Evolutionary conservation across 2,113 vertebrate species (phyloP), one percentile per base, ranked within the genome.

Genomic region (Chelonoidis abingdonii): DNA sequence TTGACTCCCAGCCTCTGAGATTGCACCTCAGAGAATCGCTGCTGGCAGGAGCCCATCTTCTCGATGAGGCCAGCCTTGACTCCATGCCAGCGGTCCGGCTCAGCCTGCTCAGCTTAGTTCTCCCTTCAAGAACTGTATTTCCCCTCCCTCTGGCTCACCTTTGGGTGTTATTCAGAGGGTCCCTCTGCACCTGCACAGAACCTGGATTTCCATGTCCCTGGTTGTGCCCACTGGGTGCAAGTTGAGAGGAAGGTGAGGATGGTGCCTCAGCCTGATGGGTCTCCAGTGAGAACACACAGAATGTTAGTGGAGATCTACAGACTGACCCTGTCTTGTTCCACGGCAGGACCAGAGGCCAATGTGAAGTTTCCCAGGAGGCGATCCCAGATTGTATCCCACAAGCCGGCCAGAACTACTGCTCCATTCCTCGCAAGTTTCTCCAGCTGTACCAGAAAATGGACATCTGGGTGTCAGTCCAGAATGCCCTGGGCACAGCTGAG

Each of bases 381-480:
- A 92, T 97, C 90, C 83, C 49, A 0, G 89, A 96, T 85, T 98
- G 98, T 27, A 91, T 88, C 50, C 96, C 98, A 0, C 29, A 47
- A n/a, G 56, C 35, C 0, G 54, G 97, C 29, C 88, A 87, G 80
- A 97, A 93, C 79, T 95, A 0, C 91, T 98, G 97, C 91, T 97
- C 81, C 8, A 98, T 99, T 94, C 98, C 98, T 0, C 99, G 99
- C 13, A 22, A 3, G 7, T 96, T 95, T 86, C 98, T 99, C 29
- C 47, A 62, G 35, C 52, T 99, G 4, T 99, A 98, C 93, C 93
- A 92, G 62, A 87, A 98, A 0, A 98, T 99, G 97, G 92, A 98
- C 85, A 94, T 99, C 94, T 98, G 98, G 91, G 98, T 99, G 75
- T 98, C 96, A 8, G 98, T 97, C 8, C 79, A 94, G 93, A 99